Evolutionary conservation across 2,113 vertebrate species (phyloP).

Genomic region (Psilopsiagon aurifrons): DNA sequence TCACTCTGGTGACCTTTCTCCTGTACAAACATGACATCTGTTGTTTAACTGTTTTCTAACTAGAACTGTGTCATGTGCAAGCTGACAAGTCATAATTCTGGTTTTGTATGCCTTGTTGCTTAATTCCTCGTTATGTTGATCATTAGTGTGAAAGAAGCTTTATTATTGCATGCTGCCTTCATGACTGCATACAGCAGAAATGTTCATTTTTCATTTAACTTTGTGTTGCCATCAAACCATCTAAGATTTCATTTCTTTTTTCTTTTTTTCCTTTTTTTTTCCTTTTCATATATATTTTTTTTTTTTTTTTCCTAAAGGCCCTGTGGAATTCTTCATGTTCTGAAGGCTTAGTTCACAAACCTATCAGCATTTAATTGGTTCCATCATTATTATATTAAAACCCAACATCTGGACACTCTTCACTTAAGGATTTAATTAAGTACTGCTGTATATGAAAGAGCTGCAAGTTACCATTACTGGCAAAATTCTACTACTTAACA

Average conservation of each 20-base stretch:
- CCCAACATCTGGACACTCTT: conserved; percentile 61
- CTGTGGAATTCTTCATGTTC: conserved; percentile 80
- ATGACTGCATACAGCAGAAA: background rate
- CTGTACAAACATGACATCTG: background rate
- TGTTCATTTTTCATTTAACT: background rate
- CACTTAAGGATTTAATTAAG: conserved; percentile 61
- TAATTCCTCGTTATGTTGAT: background rate
- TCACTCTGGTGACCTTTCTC: background rate
- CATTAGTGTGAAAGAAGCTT: background rate
- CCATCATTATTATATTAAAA: conserved; percentile 74
- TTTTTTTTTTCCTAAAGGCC: conserved; percentile 75
- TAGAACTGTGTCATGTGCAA: background rate
- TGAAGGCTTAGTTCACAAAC: conserved; percentile 81
- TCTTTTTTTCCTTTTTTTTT: conserved; percentile 34
- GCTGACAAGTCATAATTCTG: background rate
- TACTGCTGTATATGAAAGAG: conserved; percentile 47
- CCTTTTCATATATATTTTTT: background rate
- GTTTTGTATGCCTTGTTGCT: background rate
- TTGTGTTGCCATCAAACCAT: conserved; percentile 52
- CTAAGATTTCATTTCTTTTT: conserved; percentile 67
- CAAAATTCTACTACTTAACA: conserved; percentile 8
- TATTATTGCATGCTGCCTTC: background rate
- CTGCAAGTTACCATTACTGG: conserved; percentile 35
- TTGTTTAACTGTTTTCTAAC: background rate
- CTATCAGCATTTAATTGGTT: conserved; percentile 75